A percentile compares a stretch with the other conserved stretches of the same genome.
phyloP scores from a whole-genome alignment of 2,888 invertebrate genomes.

The Steinernema scapterisci region DNA sequence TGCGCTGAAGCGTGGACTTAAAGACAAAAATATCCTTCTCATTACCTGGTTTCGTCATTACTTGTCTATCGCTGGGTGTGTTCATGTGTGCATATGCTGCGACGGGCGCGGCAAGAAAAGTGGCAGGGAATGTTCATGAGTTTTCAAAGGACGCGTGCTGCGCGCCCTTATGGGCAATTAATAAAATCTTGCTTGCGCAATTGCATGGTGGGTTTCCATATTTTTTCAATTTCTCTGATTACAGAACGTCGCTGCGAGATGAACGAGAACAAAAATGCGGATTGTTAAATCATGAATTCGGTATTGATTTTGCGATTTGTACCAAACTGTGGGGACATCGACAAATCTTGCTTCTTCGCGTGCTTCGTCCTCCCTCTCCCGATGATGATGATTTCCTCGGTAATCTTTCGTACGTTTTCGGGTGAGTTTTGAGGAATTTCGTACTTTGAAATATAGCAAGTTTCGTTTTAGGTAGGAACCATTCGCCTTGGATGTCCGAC shows the following conservation, averaged over 20 bases:
- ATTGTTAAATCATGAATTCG: neutral
- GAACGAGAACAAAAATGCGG: neutral
- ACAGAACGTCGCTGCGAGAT: neutral
- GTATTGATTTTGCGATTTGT: neutral
- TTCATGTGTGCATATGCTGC: too few relatives aligned
- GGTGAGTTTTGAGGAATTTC: neutral
- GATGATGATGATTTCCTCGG: neutral
- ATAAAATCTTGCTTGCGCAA: too few relatives aligned
- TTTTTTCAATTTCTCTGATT: too few relatives aligned
- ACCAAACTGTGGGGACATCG: neutral
- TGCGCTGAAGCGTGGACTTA: too few relatives aligned
- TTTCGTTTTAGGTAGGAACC: neutral
- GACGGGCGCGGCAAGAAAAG: too few relatives aligned
- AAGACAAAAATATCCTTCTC: too few relatives aligned
- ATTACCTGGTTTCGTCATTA: too few relatives aligned
- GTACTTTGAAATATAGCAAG: neutral
- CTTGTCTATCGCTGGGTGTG: too few relatives aligned
- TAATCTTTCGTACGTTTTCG: neutral
- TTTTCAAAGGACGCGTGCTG: too few relatives aligned
- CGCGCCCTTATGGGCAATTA: too few relatives aligned
- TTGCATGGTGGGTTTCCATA: too few relatives aligned
- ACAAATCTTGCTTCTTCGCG: neutral
- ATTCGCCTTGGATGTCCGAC: neutral
- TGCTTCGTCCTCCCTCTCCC: neutral
- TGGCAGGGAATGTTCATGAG: too few relatives aligned